A percentile compares a stretch with the other conserved stretches of the same genome.
Evolutionary conservation across 2,888 invertebrate genomes (phyloP).

Genomic region (Amphipyra tragopoginis): DNA sequence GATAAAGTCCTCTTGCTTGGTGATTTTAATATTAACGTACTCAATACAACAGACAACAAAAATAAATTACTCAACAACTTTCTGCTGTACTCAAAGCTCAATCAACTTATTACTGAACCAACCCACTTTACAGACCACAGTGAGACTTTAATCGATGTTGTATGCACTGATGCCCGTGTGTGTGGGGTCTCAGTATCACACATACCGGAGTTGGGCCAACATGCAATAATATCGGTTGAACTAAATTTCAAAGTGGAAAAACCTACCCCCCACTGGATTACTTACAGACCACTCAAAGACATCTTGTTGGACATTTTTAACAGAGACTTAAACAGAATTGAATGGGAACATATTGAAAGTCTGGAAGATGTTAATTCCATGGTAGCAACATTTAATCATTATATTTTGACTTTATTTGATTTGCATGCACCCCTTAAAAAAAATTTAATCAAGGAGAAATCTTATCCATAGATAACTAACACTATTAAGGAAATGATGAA

Average conservation of each 20-base stretch:
- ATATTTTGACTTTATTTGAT: not conserved
- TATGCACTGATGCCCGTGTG: not conserved
- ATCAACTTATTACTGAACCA: not conserved
- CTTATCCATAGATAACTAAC: not conserved
- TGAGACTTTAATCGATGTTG: not conserved
- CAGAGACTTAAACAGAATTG: not conserved
- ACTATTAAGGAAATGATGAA: not conserved
- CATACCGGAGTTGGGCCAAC: not conserved
- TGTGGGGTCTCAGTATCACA: not conserved
- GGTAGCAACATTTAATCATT: not conserved
- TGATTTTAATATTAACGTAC: no score
- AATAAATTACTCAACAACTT: not conserved
- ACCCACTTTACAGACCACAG: not conserved
- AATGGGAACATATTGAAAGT: not conserved
- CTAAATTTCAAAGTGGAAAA: not conserved
- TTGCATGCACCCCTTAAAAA: not conserved
- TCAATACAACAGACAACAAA: not conserved
- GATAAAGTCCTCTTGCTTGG: not conserved
- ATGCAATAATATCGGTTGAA: no score
- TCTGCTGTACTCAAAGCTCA: not conserved
- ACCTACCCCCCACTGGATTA: not conserved
- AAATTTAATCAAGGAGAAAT: not conserved
- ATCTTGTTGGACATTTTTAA: not conserved
- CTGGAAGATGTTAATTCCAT: not conserved
- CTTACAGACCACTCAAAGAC: not conserved